Evolutionary conservation across 2,888 invertebrate species (phyloP).

Genomic region (Drosophila helvetica): DNA sequence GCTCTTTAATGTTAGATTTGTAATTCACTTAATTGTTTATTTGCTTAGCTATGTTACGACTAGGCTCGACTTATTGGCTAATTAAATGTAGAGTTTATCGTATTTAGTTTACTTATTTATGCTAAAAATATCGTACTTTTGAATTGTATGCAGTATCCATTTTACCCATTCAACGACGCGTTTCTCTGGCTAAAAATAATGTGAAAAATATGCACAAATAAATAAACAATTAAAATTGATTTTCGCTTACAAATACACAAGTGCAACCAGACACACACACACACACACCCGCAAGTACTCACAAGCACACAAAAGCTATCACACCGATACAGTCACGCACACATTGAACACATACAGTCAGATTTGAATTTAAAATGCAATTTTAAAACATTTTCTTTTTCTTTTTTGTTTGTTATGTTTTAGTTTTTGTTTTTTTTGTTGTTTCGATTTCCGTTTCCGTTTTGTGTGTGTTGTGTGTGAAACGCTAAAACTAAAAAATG

Average conservation of each 20-base stretch:
- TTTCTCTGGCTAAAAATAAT: slow-evolving; percentile 61
- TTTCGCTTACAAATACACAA: slow-evolving; percentile 48
- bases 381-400: slow-evolving; percentile 72
- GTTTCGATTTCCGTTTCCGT: slow-evolving; percentile 14
- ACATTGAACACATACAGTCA: slow-evolving; percentile 80
- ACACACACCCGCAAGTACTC: slow-evolving; percentile 27
- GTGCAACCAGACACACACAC: slow-evolving; percentile 37
- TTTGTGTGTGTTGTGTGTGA: slow-evolving; percentile 56
- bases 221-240: slow-evolving; percentile 66
- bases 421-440: slow-evolving; percentile 52
- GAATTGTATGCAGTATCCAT: slow-evolving; percentile 48
- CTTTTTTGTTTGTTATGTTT: slow-evolving; percentile 49
- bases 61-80: slow-evolving; percentile 71
- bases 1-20: slow-evolving; percentile 43
- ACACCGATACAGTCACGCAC: slow-evolving; percentile 34
- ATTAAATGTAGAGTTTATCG: slow-evolving; percentile 52
- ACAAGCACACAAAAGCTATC: slow-evolving; percentile 42
- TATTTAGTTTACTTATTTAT: slow-evolving; percentile 58
- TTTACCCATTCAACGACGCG: slow-evolving; percentile 29
- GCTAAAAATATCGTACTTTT: slow-evolving; percentile 65
- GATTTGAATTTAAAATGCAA: slow-evolving; percentile 71
- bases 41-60: slow-evolving; percentile 65
- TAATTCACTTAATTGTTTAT: slow-evolving; percentile 43
- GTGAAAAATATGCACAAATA: slow-evolving; percentile 67
- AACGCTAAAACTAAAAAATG: slow-evolving; percentile 77